Evolutionary conservation across 2,797 vertebrate species (phyloP), one percentile per base, ranked within the genome.

Genomic region (Tolypeutes matacus): DNA sequence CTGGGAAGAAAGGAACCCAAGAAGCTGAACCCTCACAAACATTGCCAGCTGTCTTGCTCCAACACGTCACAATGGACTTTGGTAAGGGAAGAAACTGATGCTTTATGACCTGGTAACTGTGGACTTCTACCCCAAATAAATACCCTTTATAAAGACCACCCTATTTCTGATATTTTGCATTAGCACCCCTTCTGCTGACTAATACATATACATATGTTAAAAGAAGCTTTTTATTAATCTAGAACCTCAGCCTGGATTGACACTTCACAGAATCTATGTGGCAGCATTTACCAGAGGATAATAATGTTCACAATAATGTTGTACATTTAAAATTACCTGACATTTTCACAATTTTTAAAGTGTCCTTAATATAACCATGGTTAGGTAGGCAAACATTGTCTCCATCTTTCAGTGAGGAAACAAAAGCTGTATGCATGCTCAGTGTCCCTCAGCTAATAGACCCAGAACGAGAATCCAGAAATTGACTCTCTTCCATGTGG

Each of bases 141-240:
- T n/a, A n/a, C n/a, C n/a, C n/a, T n/a, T n/a, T n/a, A n/a, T n/a
- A n/a, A n/a, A n/a, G n/a, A n/a, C n/a, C n/a, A n/a, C n/a, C n/a
- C n/a, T n/a, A n/a, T n/a, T n/a, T n/a, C n/a, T n/a, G n/a, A n/a
- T n/a, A n/a, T n/a, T n/a, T n/a, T n/a, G n/a, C n/a, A n/a, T n/a
- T n/a, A n/a, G n/a, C n/a, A n/a, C n/a, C n/a, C n/a, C n/a, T n/a
- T n/a, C n/a, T n/a, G n/a, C n/a, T n/a, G n/a, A n/a, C n/a, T n/a
- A n/a, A n/a, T n/a, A n/a, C n/a, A n/a, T n/a, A n/a, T 39, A 60
- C 3, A 69, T 53, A 42, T 56, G 31, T 60, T 76, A 87, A 81
- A 53, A 36, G 31, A 56, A 18, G 72, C 42, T 75, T 87, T 64
- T 92, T 84, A 20, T 58, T 93, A 91, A 94, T 91, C 11, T 27